These are phyloP conservation scores for Isurus oxyrinchus DNA, from an alignment of 2,113 vertebrate species.

Conservation along the genomic window DNA sequence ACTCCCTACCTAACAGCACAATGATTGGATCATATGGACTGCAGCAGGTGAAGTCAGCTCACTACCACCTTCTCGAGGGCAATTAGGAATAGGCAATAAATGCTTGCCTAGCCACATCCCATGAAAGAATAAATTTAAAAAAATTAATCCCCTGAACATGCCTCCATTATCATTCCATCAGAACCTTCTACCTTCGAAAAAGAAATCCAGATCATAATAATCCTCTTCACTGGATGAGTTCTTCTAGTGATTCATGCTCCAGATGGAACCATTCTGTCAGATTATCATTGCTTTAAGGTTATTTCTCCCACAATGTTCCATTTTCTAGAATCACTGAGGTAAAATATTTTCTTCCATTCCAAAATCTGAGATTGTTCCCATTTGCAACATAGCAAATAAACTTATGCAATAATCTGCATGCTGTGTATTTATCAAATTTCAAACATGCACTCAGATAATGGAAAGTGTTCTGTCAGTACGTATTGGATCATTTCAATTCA, in stretches of 20 bases:
- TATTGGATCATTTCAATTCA: background rate
- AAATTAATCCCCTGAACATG: background rate
- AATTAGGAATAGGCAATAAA: too few species aligned
- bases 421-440: background rate
- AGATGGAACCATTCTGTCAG: background rate
- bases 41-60: too few species aligned
- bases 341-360: background rate
- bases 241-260: background rate
- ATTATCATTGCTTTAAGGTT: background rate
- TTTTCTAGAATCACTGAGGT: background rate
- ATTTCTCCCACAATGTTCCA: background rate
- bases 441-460: background rate
- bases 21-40: too few species aligned
- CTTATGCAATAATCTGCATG: background rate
- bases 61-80: too few species aligned
- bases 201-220: background rate
- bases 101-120: too few species aligned
- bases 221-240: background rate
- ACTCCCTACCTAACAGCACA: too few species aligned
- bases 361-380: background rate
- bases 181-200: background rate
- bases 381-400: background rate
- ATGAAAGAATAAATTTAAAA: too few species aligned
- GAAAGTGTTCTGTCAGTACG: background rate
- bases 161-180: background rate